Conservation (phyloP, 2,113 vertebrate species). For the Mastomys coucha region DNA sequence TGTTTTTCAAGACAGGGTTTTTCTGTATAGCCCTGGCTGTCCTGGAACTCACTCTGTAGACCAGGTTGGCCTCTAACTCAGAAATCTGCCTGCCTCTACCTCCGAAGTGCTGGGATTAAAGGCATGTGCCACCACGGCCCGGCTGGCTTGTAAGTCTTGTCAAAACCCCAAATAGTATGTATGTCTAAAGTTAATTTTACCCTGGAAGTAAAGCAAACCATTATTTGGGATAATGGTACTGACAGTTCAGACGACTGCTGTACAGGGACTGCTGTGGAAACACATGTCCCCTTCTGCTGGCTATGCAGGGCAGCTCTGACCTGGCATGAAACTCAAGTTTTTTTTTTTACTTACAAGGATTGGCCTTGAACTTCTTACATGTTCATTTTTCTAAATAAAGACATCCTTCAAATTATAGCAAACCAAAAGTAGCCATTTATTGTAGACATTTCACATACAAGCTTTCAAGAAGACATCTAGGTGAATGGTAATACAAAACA, state of each 20-base stretch:
- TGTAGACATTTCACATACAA: constrained; percentile 67
- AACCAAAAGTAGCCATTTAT: constrained; percentile 56
- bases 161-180: neutral
- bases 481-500: constrained; percentile 54
- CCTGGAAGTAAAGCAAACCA: neutral
- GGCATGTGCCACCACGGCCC: no score
- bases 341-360: neutral
- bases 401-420: constrained; percentile 31
- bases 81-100: no score
- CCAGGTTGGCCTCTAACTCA: no score
- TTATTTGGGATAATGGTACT: neutral
- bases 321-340: neutral
- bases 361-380: neutral
- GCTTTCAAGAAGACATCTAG: constrained; percentile 68
- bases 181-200: neutral
- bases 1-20: no score
- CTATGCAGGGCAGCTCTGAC: neutral
- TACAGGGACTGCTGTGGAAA: neutral
- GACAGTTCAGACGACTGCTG: neutral
- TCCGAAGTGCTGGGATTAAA: no score
- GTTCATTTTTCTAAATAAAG: constrained; percentile 24
- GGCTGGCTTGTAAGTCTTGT: neutral
- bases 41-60: no score
- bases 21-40: no score
- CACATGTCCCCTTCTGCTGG: neutral